A percentile compares a stretch with the other conserved stretches of the same genome.
phyloP scores from a whole-genome alignment of 2,113 vertebrate species.

The Dicerorhinus sumatrensis region DNA sequence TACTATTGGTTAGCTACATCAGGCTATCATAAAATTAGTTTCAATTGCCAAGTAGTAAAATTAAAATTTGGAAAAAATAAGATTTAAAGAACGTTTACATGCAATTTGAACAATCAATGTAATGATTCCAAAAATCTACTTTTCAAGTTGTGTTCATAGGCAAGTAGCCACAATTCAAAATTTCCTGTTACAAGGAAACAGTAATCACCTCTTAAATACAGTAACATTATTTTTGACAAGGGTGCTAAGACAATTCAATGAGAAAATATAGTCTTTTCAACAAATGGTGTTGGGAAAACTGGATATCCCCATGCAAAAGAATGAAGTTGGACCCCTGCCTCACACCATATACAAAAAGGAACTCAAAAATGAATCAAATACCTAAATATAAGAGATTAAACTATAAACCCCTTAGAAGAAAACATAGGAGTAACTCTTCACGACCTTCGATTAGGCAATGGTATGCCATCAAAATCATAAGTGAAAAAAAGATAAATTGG shows the following conservation, averaged over 20 bases:
- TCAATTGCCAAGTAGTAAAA: not conserved
- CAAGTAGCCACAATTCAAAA: not conserved
- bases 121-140: constrained; percentile 20
- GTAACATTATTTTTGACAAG: constrained; percentile 31
- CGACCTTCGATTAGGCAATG: not conserved
- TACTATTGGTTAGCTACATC: not conserved
- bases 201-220: constrained; percentile 24
- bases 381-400: not conserved
- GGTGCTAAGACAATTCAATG: not conserved
- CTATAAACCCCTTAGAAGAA: not conserved
- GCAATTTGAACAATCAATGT: not conserved
- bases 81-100: not conserved
- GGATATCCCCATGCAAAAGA: not conserved
- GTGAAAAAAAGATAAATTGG: constrained; percentile 32
- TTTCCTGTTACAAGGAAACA: constrained; percentile 14
- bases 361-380: not conserved
- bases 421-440: not conserved
- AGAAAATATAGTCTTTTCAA: not conserved
- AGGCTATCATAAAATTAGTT: constrained; percentile 14
- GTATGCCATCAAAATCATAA: not conserved
- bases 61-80: constrained; percentile 47
- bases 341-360: not conserved
- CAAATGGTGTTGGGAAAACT: not conserved
- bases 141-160: constrained; percentile 41
- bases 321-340: not conserved